Conservation (phyloP, 30 jellyfish, hydroid and myxozoan species). For the Haliclystus octoradiatus region DNA sequence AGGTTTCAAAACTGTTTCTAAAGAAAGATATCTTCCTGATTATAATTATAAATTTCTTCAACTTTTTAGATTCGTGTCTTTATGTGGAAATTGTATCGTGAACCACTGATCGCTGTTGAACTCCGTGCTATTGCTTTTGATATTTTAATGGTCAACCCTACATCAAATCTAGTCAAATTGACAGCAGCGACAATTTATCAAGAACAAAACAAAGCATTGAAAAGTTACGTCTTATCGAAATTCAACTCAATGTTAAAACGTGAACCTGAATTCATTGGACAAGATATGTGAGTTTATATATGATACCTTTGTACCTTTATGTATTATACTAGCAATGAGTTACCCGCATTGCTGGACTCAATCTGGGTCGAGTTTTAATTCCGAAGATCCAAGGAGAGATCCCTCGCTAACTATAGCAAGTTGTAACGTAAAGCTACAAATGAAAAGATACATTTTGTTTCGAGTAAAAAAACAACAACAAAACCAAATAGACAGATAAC, state of each 20-base stretch:
- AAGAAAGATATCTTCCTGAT: neutral
- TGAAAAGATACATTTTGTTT: too few relatives aligned
- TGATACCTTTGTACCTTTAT: too few relatives aligned
- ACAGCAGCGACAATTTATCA: conserved; percentile 26
- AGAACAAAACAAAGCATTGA: neutral
- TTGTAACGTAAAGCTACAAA: too few relatives aligned
- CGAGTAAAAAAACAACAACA: neutral
- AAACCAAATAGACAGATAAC: neutral
- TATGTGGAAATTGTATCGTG: conserved; percentile 31
- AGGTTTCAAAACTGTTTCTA: too few relatives aligned
- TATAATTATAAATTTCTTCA: neutral
- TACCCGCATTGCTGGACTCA: too few relatives aligned
- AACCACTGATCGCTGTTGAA: conserved; percentile 29
- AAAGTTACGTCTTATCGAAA: neutral
- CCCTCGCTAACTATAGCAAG: too few relatives aligned
- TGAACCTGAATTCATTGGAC: too few relatives aligned
- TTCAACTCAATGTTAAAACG: neutral
- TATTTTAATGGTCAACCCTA: conserved; percentile 54
- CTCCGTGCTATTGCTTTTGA: conserved; percentile 35
- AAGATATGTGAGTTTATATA: too few relatives aligned
- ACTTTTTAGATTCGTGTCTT: conserved; percentile 17
- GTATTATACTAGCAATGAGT: too few relatives aligned
- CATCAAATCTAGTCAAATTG: conserved; percentile 31
- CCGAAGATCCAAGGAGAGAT: too few relatives aligned
- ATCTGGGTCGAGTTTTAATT: too few relatives aligned